phyloP scores from a whole-genome alignment of 2,888 invertebrate genomes.

The Malthinus flaveolus region DNA sequence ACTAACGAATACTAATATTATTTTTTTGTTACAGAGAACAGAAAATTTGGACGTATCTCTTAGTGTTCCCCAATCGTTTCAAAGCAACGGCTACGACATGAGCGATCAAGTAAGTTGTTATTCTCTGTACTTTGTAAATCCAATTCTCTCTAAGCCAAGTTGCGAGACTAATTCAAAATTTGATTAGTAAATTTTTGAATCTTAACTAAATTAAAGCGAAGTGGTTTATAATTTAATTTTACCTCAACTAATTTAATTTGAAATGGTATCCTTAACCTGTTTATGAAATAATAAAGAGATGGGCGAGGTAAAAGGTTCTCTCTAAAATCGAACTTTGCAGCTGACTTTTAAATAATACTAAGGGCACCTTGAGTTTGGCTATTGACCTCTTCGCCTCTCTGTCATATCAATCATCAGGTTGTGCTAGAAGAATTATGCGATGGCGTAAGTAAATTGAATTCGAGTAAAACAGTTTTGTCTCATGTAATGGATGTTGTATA shows the following conservation, averaged over 20 bases:
- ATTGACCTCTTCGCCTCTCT: constrained; percentile 37
- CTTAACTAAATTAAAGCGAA: background rate
- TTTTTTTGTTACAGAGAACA: constrained; percentile 68
- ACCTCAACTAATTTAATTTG: background rate
- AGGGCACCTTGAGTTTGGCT: constrained; percentile 38
- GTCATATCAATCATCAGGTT: constrained; percentile 40
- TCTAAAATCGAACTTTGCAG: constrained; percentile 2
- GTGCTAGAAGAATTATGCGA: constrained; percentile 31
- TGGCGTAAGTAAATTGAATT: constrained; percentile 31
- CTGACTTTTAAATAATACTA: constrained; percentile 13
- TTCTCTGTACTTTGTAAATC: background rate
- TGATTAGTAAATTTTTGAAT: background rate
- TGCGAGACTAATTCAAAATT: background rate
- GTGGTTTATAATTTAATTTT: no score
- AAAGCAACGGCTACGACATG: constrained; percentile 73
- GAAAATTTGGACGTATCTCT: constrained; percentile 75
- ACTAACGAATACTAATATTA: background rate
- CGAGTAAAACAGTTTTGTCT: constrained; percentile 29
- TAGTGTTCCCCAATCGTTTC: constrained; percentile 67
- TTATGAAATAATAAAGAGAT: constrained; percentile 7
- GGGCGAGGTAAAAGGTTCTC: background rate
- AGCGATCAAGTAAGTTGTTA: constrained; percentile 69
- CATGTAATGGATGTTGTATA: constrained; percentile 24
- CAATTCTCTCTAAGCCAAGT: background rate
- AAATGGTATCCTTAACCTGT: background rate